phyloP scores from a whole-genome alignment of 2,797 vertebrate genomes.

The Harpagifer antarcticus region DNA sequence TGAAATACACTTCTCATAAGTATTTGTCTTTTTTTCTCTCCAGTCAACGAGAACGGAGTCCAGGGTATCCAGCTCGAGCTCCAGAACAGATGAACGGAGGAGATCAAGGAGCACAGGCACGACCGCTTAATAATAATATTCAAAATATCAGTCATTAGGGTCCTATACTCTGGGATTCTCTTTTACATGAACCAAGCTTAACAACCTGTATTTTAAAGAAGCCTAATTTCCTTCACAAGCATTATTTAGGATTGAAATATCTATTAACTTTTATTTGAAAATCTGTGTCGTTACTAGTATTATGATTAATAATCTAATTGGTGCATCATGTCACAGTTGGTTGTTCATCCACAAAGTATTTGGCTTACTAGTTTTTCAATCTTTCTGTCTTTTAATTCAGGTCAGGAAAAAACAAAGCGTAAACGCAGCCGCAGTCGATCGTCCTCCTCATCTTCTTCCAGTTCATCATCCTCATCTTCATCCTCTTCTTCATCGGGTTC shows the following conservation, averaged over 20 bases:
- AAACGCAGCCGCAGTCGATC: constrained; percentile 91
- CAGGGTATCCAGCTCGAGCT: constrained; percentile 78
- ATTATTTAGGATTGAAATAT: no score
- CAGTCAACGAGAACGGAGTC: constrained; percentile 78
- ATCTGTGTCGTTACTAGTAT: no score
- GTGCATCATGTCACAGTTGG: background rate
- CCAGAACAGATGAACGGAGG: constrained; percentile 75
- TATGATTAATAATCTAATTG: background rate
- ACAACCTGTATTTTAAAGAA: no score
- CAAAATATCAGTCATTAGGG: no score
- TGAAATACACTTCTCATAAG: background rate
- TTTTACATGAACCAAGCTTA: no score
- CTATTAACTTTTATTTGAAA: no score
- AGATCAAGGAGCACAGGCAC: constrained; percentile 76
- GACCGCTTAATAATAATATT: background rate
- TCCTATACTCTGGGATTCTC: no score
- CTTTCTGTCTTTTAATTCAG: constrained; percentile 61
- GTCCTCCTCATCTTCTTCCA: constrained; percentile 86
- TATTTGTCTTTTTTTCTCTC: constrained; percentile 32
- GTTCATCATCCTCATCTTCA: constrained; percentile 76
- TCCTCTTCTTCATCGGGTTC: constrained; percentile 83
- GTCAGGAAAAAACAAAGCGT: constrained; percentile 86
- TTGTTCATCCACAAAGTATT: background rate
- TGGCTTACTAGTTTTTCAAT: background rate
- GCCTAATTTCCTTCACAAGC: no score